Conservation (phyloP, 2,113 vertebrate species). For the Spizaetus ornatus region DNA sequence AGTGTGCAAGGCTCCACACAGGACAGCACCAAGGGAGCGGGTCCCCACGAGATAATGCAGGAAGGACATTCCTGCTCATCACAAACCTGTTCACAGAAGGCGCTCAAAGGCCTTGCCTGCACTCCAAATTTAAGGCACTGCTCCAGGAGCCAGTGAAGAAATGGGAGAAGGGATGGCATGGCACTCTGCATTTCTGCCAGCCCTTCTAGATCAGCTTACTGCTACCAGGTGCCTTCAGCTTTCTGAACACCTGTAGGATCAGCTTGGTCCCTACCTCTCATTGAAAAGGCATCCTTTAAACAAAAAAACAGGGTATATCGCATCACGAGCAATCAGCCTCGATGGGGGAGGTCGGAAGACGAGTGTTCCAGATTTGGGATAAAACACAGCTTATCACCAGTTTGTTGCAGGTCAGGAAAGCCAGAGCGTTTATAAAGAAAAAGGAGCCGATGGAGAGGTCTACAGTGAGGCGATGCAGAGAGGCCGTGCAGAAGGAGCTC, state of each 20-base stretch:
- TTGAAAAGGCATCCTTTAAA: not conserved
- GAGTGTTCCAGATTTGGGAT: rapidly evolving
- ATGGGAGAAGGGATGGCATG: not conserved
- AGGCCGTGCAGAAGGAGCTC: not conserved
- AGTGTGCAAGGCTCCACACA: rapidly evolving
- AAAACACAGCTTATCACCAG: not conserved
- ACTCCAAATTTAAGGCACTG: not conserved
- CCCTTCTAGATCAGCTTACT: not conserved
- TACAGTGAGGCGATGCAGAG: no score
- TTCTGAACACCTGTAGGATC: not conserved
- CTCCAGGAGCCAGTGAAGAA: not conserved
- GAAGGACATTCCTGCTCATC: not conserved
- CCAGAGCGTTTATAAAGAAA: not conserved
- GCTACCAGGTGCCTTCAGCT: not conserved
- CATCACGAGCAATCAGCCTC: not conserved
- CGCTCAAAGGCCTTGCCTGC: not conserved
- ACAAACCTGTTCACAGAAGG: not conserved
- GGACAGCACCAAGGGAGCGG: not conserved
- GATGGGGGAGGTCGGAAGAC: rapidly evolving
- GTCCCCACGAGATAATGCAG: rapidly evolving
- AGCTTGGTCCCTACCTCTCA: not conserved
- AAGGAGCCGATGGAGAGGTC: rapidly evolving
- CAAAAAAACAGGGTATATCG: not conserved
- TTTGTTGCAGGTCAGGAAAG: not conserved
- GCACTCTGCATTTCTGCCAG: not conserved